Conservation (phyloP, 2,797 vertebrate genomes). For the Lycodopsis pacificus region DNA sequence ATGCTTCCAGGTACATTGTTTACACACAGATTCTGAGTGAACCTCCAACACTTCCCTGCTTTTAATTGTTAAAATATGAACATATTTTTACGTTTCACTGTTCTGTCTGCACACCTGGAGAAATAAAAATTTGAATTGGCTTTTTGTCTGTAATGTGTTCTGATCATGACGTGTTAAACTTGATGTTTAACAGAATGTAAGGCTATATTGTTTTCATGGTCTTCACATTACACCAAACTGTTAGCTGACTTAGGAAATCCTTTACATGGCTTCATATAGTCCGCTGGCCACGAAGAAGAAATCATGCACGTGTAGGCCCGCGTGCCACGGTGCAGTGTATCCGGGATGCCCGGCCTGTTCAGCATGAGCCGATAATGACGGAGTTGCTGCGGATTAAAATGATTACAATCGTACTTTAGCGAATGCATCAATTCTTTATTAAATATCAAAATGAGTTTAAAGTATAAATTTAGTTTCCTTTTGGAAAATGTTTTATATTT, state of each 20-base stretch:
- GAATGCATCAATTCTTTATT: neutral
- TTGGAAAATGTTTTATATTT: neutral
- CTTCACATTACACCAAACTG: neutral
- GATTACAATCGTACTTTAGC: too few relatives aligned
- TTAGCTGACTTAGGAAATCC: neutral
- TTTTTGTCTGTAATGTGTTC: constrained; percentile 45
- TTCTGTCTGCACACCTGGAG: constrained; percentile 32
- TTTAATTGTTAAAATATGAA: neutral
- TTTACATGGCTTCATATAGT: neutral
- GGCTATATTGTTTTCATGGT: neutral
- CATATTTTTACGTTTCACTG: constrained; percentile 13
- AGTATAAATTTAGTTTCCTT: neutral
- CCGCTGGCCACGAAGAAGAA: neutral
- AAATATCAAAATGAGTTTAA: neutral
- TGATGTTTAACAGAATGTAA: neutral
- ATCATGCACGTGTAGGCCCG: neutral
- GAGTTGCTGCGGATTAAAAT: constrained; percentile 25
- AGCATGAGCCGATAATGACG: neutral
- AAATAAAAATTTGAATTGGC: constrained; percentile 57
- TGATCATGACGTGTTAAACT: neutral
- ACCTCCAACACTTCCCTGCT: neutral
- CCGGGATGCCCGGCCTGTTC: constrained; percentile 32
- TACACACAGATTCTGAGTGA: neutral
- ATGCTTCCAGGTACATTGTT: constrained; percentile 14
- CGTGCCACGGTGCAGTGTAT: constrained; percentile 27